Evolutionary conservation across 2,888 invertebrate genomes (phyloP).

Genomic region (Dioctria rufipes): DNA sequence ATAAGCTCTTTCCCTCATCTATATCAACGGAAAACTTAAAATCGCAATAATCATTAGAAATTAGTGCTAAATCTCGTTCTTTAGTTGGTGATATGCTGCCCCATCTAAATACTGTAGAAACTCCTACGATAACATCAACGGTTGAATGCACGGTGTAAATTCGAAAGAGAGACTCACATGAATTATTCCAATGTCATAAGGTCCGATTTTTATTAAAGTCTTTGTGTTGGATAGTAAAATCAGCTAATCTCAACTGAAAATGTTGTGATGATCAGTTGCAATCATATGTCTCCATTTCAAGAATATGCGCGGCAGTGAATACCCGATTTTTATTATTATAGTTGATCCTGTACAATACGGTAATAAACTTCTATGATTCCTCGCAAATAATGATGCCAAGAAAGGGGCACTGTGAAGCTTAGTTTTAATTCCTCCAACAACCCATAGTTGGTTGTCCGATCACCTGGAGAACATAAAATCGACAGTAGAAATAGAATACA

Average conservation of each 20-base stretch:
- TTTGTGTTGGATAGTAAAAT: conserved; percentile 45
- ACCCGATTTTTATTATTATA: conserved; percentile 55
- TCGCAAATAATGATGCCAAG: conserved; percentile 45
- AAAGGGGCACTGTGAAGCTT: conserved; percentile 53
- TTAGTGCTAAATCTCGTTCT: conserved; percentile 52
- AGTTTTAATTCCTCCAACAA: conserved; percentile 58
- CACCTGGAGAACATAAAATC: neutral
- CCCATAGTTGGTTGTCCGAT: conserved; percentile 9
- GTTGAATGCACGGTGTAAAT: conserved; percentile 47
- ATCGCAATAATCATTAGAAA: conserved; percentile 53
- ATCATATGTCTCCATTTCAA: conserved; percentile 45
- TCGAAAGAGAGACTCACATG: conserved; percentile 54
- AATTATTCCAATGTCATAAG: conserved; percentile 58
- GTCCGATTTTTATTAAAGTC: conserved; percentile 54
- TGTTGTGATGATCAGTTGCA: conserved; percentile 53
- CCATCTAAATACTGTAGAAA: conserved; percentile 57
- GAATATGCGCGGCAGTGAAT: conserved; percentile 59
- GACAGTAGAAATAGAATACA: neutral
- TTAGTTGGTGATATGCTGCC: conserved; percentile 54
- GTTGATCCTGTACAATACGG: conserved; percentile 58
- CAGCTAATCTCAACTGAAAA: conserved; percentile 21
- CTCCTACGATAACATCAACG: conserved; percentile 33
- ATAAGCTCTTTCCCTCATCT: conserved; percentile 56
- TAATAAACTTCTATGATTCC: conserved; percentile 18
- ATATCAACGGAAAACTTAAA: conserved; percentile 35